These are phyloP conservation scores for Trididemnum nubilum DNA, from an alignment of 23 tunicate species.

Conservation along the genomic window DNA sequence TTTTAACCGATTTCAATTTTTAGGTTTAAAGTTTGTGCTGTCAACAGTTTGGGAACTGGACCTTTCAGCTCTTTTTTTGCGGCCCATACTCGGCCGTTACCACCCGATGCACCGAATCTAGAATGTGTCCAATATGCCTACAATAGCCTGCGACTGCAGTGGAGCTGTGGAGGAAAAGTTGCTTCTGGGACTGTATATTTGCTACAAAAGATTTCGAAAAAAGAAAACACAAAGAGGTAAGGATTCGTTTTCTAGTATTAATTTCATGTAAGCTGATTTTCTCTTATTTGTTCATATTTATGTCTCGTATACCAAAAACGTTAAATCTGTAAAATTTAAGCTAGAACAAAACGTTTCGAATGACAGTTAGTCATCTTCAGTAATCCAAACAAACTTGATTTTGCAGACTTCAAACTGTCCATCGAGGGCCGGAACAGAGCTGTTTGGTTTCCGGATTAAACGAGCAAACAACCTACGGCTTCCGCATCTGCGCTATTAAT, in stretches of 20 bases:
- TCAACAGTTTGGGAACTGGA: constrained; percentile 54
- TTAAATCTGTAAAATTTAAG: too few species aligned
- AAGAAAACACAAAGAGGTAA: constrained; percentile 44
- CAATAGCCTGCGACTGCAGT: constrained; percentile 53
- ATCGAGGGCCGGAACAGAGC: neutral
- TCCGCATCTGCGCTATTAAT: constrained; percentile 11
- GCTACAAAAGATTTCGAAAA: constrained; percentile 38
- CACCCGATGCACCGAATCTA: constrained; percentile 66
- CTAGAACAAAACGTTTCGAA: too few species aligned
- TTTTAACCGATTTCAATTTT: too few species aligned
- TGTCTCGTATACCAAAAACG: too few species aligned
- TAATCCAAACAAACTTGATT: too few species aligned
- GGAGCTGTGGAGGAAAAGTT: constrained; percentile 26
- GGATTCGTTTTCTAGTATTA: too few species aligned
- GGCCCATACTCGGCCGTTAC: constrained; percentile 45
- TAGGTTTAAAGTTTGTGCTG: constrained; percentile 59
- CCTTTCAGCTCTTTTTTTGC: constrained; percentile 36
- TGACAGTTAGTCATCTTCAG: too few species aligned
- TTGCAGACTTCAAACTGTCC: neutral
- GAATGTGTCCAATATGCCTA: constrained; percentile 35
- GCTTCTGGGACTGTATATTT: constrained; percentile 19
- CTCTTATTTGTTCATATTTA: too few species aligned
- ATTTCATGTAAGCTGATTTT: too few species aligned
- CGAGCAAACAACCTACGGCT: constrained; percentile 5
- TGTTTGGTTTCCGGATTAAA: neutral